Evolutionary conservation across 2,113 vertebrate genomes (phyloP).

Genomic region (Chelonoidis abingdonii): DNA sequence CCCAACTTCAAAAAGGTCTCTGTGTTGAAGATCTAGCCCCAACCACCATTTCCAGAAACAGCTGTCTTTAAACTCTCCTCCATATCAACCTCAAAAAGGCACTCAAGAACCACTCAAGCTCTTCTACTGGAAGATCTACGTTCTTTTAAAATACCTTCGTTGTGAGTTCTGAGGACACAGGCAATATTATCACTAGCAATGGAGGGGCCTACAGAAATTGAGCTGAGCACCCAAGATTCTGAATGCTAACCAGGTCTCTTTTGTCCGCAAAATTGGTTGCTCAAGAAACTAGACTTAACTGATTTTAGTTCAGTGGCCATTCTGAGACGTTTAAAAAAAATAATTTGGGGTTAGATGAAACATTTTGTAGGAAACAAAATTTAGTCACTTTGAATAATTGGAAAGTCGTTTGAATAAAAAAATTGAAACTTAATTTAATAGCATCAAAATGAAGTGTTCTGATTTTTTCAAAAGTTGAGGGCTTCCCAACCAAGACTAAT

Average conservation of each 20-base stretch:
- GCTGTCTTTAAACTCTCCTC: not conserved
- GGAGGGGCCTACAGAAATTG: not conserved
- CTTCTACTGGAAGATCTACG: not conserved
- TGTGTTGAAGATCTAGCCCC: not conserved
- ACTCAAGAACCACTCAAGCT: not conserved
- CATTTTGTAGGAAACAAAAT: not conserved
- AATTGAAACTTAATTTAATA: not conserved
- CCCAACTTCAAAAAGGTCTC: not conserved
- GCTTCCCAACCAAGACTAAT: not conserved
- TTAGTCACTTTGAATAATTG: not conserved
- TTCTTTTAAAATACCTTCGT: not conserved
- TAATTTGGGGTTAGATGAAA: not conserved
- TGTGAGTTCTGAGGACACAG: not conserved
- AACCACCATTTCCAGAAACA: not conserved
- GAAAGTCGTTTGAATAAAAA: not conserved
- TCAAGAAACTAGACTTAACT: not conserved
- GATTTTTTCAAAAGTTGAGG: not conserved
- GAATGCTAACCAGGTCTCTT: not conserved
- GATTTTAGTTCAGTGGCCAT: not conserved
- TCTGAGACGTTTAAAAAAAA: not conserved
- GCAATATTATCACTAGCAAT: not conserved
- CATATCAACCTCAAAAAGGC: not conserved
- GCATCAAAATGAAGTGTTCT: not conserved
- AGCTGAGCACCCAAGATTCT: not conserved
- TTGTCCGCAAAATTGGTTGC: not conserved